Percentiles rank a stretch among this genome's conserved stretches.
Evolutionary conservation across 2,113 vertebrate species (phyloP).

Genomic region (Macrotus californicus): DNA sequence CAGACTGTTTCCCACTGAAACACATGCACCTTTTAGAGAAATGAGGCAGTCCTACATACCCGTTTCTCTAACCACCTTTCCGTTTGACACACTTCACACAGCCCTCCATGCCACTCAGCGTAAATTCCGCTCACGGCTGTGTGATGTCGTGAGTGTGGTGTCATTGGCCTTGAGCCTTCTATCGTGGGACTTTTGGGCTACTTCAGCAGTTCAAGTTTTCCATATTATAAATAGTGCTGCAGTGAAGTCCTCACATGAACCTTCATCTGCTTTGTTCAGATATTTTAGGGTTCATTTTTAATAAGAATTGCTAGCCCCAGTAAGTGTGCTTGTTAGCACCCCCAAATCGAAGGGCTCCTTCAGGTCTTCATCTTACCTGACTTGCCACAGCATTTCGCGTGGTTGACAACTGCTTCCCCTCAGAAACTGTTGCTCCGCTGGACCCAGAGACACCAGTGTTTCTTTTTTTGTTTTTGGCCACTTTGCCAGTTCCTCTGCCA

Average conservation of each 20-base stretch:
- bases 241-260: background rate
- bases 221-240: background rate
- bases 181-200: background rate
- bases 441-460: background rate
- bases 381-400: background rate
- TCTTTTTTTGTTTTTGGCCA: too few relatives aligned
- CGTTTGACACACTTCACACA: accelerated
- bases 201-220: background rate
- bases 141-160: too few relatives aligned
- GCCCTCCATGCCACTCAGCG: too few relatives aligned
- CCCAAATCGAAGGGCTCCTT: too few relatives aligned
- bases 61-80: background rate
- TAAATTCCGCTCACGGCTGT: accelerated
- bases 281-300: background rate
- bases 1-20: background rate
- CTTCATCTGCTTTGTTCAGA: background rate
- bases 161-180: background rate
- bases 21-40: background rate
- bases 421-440: background rate
- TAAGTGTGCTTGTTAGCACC: too few relatives aligned
- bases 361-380: background rate
- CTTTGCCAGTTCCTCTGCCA: background rate
- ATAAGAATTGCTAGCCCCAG: background rate
- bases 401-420: background rate
- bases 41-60: background rate